Base-by-base conservation (phyloP, 2,888 invertebrate species). In the Epinotia brunnichana region DNA sequence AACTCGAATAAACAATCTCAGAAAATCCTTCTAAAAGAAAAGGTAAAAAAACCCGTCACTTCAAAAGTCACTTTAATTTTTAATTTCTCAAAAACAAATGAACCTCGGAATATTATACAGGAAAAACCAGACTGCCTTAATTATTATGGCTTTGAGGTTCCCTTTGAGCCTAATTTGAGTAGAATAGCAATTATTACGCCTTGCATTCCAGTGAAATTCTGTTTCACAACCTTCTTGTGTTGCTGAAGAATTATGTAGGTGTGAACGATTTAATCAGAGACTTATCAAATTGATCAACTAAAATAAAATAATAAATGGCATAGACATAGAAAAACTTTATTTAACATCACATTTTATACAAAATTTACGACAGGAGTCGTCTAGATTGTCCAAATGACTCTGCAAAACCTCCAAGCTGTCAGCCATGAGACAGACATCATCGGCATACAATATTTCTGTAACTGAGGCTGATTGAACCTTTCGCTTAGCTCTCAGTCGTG, bases 111-210 rank as follows among this genome's bases (percentile, higher is more conserved):
- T 73, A 53, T 68, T 59, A 51, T 44, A 48, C 54, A 73, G 63
- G 69, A 69, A 73, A 73, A 63, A 57, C 54, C 61, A 54, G 69
- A n/a, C 72, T 24, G 19, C n/a, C 54, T 56, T 72, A 68, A 68
- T 72, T 68, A 68, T n/a, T 71, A 66, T 56, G 61, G 72, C 48
- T 72, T 72, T 72, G 67, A 72, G 44, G 57, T 56, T 62, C 41
- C 56, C 72, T 72, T 72, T 72, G 72, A 72, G 67, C 54, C 67
- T 67, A 72, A 72, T 72, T 72, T 67, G 35, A 48, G 21, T n/a
- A 48, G 72, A 62, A 68, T 51, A 51, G 61, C 61, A 72, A 72
- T 72, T 72, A 71, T 67, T 61, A 35, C 54, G 19, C 11, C 19
- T 41, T 59, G 56, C 21, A 70, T 21, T 69, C 24, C n/a, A 54